Evolutionary conservation across 2,797 vertebrate genomes (phyloP).

Genomic region (Caiman crocodilus): DNA sequence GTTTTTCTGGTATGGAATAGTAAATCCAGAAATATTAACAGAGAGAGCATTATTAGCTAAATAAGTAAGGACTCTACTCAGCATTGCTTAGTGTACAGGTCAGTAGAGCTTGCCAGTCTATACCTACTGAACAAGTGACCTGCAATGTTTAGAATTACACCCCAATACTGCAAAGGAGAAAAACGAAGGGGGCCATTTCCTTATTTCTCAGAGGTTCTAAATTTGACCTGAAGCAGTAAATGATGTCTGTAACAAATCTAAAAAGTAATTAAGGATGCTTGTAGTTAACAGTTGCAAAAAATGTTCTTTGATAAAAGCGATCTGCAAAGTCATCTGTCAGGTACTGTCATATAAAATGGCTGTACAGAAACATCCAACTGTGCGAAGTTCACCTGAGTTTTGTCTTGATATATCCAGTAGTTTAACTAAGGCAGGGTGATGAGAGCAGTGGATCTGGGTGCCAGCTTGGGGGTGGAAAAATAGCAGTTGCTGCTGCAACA

Average conservation of each 20-base stretch:
- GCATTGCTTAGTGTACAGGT: background rate
- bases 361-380: too few species aligned
- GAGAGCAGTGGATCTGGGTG: too few species aligned
- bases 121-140: too few species aligned
- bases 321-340: background rate
- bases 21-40: slow-evolving; percentile 34
- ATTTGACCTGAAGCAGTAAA: background rate
- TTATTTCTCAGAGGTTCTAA: background rate
- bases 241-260: slow-evolving; percentile 11
- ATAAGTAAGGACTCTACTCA: background rate
- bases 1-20: background rate
- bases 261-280: background rate
- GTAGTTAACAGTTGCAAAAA: too few species aligned
- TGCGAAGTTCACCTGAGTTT: too few species aligned
- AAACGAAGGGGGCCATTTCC: background rate
- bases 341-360: too few species aligned
- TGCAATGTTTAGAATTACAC: too few species aligned
- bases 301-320: background rate
- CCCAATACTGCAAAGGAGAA: too few species aligned
- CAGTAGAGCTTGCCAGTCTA: background rate
- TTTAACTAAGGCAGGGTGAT: too few species aligned
- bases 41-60: background rate
- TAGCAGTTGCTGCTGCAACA: too few species aligned
- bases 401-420: too few species aligned
- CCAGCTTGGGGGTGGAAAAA: too few species aligned